phyloP scores from a whole-genome alignment of 2,113 vertebrate genomes.

The Aphyosemion australe region DNA sequence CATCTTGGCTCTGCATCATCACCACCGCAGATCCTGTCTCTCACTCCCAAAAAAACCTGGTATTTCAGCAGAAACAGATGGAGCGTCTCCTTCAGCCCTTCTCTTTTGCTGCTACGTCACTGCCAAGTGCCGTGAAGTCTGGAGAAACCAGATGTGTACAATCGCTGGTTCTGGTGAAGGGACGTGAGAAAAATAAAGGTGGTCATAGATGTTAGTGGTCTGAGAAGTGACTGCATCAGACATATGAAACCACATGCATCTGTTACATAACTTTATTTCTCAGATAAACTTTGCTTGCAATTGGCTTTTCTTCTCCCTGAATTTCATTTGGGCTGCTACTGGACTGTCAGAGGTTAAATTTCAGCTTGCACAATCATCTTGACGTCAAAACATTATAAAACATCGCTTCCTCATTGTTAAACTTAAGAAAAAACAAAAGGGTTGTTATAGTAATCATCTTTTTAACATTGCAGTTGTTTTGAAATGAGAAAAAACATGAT shows the following conservation, averaged over 20 bases:
- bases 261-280: neutral
- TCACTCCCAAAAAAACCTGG: slow-evolving; percentile 47
- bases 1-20: slow-evolving; percentile 70
- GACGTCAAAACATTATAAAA: slow-evolving; percentile 1
- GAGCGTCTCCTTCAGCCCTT: slow-evolving; percentile 39
- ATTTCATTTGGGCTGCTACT: neutral
- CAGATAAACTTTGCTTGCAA: neutral
- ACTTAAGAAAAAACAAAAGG: neutral
- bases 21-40: slow-evolving; percentile 64
- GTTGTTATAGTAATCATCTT: slow-evolving; percentile 1
- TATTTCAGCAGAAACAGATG: slow-evolving; percentile 69
- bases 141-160: slow-evolving; percentile 53
- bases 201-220: slow-evolving; percentile 12
- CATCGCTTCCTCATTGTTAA: slow-evolving; percentile 18
- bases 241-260: neutral
- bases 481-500: slow-evolving; percentile 20
- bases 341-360: slow-evolving; percentile 3
- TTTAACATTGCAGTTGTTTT: slow-evolving; percentile 24
- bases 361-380: slow-evolving; percentile 18
- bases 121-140: slow-evolving; percentile 24
- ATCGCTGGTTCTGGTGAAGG: slow-evolving; percentile 22
- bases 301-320: neutral
- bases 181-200: slow-evolving; percentile 3
- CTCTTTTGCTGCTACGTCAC: slow-evolving; percentile 53
- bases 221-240: slow-evolving; percentile 3